phyloP scores from a whole-genome alignment of 2,888 invertebrate species.

The Nebria brevicollis region DNA sequence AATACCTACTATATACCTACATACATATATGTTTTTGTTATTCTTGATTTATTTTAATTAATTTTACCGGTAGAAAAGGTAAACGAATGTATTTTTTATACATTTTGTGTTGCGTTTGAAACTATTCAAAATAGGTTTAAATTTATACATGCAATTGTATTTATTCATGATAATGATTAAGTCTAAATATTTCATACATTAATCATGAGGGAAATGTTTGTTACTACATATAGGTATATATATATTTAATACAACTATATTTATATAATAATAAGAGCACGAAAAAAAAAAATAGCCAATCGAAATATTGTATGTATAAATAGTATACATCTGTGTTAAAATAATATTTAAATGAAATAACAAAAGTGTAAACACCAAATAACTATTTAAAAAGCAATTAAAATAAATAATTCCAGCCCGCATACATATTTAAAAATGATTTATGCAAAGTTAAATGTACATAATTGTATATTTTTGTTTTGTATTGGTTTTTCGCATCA shows the following conservation, averaged over 20 bases:
- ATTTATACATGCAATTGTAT: no score
- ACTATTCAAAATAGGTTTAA: no score
- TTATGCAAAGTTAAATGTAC: not conserved
- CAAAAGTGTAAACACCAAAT: not conserved
- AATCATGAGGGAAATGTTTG: no score
- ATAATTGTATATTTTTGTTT: not conserved
- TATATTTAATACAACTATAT: no score
- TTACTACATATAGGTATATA: no score
- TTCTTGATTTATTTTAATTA: conserved; percentile 38
- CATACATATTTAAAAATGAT: conserved; percentile 1
- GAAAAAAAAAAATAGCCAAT: no score
- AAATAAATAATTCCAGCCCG: not conserved
- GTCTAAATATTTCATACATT: no score
- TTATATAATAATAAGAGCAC: no score
- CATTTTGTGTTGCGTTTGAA: no score
- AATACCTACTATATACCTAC: not conserved
- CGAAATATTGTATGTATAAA: no score
- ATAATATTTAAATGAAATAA: not conserved
- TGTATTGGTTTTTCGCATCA: not conserved
- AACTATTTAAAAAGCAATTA: not conserved
- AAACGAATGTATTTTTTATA: no score
- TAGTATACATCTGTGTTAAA: not conserved
- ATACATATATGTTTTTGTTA: conserved; percentile 21
- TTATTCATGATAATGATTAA: no score
- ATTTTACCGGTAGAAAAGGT: conserved; percentile 26